A percentile compares a stretch with the other conserved stretches of the same genome.
Conservation (phyloP, 2,797 vertebrate genomes). For the Sebastes trivittatus region DNA sequence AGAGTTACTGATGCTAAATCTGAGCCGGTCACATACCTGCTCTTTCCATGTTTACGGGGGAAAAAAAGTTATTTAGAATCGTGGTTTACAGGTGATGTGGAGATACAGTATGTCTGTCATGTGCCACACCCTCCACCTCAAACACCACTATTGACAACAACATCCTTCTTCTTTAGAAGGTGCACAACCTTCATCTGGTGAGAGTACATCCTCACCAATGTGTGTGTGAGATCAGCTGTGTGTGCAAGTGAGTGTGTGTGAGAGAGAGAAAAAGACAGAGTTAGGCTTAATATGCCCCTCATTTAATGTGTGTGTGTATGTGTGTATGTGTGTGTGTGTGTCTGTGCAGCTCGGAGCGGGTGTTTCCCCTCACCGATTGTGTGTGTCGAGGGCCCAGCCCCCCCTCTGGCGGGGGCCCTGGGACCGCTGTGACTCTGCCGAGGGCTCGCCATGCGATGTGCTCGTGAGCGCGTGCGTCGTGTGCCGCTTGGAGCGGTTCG, state of each 20-base stretch:
- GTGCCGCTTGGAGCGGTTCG: slow-evolving; percentile 99
- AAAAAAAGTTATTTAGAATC: slow-evolving; percentile 9
- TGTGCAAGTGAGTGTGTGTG: not conserved
- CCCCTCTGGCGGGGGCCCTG: slow-evolving; percentile 93
- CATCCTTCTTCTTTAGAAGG: not conserved
- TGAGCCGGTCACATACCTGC: slow-evolving; percentile 21
- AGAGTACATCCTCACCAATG: not conserved
- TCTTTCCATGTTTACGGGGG: slow-evolving; percentile 5
- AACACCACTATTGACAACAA: not conserved
- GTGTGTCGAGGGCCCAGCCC: slow-evolving; percentile 91
- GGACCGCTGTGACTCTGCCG: slow-evolving; percentile 92
- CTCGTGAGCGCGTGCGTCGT: slow-evolving; percentile 94
- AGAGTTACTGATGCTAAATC: not conserved
- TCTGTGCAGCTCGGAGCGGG: slow-evolving; percentile 64
- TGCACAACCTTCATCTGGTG: not conserved
- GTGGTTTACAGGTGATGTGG: slow-evolving; percentile 5
- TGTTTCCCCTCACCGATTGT: slow-evolving; percentile 94
- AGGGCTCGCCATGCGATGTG: slow-evolving; percentile 93
- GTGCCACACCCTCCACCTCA: not conserved
- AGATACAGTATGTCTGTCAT: not conserved
- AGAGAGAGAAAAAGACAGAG: not conserved
- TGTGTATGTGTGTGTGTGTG: slow-evolving; percentile 53
- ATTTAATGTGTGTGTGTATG: not conserved
- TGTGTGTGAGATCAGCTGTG: slow-evolving; percentile 6
- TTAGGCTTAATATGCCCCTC: not conserved